A percentile compares a stretch with the other conserved stretches of the same genome.
Conservation (phyloP, 2,888 invertebrate species). For the Mimachlamys varia region DNA sequence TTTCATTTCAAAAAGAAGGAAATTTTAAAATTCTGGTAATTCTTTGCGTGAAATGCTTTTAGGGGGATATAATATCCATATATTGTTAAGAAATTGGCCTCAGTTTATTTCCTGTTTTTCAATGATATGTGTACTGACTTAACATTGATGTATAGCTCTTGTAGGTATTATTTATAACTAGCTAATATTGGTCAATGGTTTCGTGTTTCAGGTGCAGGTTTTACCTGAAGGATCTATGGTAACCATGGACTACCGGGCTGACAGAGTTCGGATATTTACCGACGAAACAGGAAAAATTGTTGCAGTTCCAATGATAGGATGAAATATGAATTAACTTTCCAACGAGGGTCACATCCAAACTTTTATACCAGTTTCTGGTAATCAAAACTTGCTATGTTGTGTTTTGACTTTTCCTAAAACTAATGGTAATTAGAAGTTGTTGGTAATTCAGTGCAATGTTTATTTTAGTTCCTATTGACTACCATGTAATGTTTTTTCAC, state of each 20-base stretch:
- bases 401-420: neutral
- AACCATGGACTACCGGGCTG: conserved; percentile 66
- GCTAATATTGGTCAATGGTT: neutral
- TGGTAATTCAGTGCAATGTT: neutral
- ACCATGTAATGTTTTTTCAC: neutral
- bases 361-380: neutral
- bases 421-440: neutral
- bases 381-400: too few species aligned
- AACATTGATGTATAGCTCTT: too few species aligned
- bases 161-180: neutral
- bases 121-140: too few species aligned
- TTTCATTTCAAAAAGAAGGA: too few species aligned
- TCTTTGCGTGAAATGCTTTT: too few species aligned
- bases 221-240: conserved; percentile 64
- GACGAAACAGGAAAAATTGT: conserved; percentile 66
- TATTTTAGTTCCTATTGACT: neutral
- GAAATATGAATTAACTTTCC: conserved; percentile 48
- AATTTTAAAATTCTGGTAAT: too few species aligned
- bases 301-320: conserved; percentile 67
- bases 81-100: too few species aligned
- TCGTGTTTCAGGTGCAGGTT: neutral
- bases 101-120: too few species aligned
- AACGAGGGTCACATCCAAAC: neutral
- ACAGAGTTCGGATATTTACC: conserved; percentile 67
- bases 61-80: too few species aligned